phyloP scores from a whole-genome alignment of 2,113 vertebrate species.

The Xiphorhynchus elegans region DNA sequence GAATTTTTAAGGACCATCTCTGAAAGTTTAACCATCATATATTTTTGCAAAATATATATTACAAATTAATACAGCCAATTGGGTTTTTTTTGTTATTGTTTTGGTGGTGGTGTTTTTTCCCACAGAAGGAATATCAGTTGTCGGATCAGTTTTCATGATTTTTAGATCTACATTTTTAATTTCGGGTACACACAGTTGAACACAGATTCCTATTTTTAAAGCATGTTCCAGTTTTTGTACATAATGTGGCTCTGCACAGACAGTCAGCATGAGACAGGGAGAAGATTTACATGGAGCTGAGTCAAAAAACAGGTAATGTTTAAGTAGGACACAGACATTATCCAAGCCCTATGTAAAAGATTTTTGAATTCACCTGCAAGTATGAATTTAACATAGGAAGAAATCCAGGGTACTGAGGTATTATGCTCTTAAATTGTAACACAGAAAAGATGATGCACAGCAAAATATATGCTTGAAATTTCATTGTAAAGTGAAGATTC shows the following conservation, averaged over 20 bases:
- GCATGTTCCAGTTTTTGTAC: neutral
- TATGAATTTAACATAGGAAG: neutral
- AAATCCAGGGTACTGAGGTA: neutral
- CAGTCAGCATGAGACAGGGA: neutral
- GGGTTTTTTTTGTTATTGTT: neutral
- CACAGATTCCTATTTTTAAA: neutral
- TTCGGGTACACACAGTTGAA: neutral
- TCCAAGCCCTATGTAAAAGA: neutral
- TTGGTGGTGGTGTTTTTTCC: neutral
- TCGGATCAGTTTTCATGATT: neutral
- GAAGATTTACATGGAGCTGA: neutral
- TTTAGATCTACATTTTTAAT: neutral
- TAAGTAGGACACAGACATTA: neutral
- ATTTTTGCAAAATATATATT: neutral
- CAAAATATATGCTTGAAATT: slow-evolving; percentile 1
- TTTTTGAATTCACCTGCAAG: neutral
- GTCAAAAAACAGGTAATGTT: rapidly evolving
- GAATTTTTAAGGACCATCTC: neutral
- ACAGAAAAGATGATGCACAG: neutral
- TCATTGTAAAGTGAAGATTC: neutral
- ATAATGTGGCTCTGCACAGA: neutral
- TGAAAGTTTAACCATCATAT: neutral
- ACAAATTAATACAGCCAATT: neutral
- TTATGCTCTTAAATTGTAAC: neutral
- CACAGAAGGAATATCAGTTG: neutral